Conservation (phyloP, 2,888 invertebrate species). For the Scelioninae gen. 2 region DNA sequence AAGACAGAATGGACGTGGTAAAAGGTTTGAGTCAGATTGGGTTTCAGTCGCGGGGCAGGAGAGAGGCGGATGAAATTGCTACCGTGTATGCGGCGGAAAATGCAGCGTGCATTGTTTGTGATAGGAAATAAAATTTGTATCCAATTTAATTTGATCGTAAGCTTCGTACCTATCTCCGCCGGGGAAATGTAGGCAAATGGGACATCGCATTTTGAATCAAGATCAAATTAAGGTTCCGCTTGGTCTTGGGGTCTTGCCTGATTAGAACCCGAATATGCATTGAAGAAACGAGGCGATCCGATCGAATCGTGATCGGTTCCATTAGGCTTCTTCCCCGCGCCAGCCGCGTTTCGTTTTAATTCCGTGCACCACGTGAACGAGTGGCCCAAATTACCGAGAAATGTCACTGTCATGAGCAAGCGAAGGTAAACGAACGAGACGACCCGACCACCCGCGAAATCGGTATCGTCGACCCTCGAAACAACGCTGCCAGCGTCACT, state of each 20-base stretch:
- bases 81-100: neutral
- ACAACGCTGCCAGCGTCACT: neutral
- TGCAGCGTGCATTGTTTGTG: slow-evolving; percentile 4
- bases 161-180: neutral
- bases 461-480: slow-evolving; percentile 12
- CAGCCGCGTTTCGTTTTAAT: too few species aligned
- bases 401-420: too few species aligned
- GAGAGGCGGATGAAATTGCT: slow-evolving; percentile 6
- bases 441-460: slow-evolving; percentile 23
- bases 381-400: too few species aligned
- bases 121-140: slow-evolving; percentile 20
- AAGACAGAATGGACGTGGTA: too few species aligned
- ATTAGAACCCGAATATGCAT: slow-evolving; percentile 40
- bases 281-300: slow-evolving; percentile 28
- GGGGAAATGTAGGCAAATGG: slow-evolving; percentile 38
- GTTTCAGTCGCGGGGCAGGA: too few species aligned
- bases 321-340: too few species aligned
- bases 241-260: slow-evolving; percentile 12
- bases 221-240: slow-evolving; percentile 31
- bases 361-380: too few species aligned
- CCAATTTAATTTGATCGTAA: slow-evolving; percentile 18
- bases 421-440: too few species aligned
- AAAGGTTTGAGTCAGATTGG: too few species aligned
- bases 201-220: slow-evolving; percentile 37
- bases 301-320: slow-evolving; percentile 19